phyloP scores from a whole-genome alignment of 2,113 vertebrate genomes.

The Ceyx cyanopectus region DNA sequence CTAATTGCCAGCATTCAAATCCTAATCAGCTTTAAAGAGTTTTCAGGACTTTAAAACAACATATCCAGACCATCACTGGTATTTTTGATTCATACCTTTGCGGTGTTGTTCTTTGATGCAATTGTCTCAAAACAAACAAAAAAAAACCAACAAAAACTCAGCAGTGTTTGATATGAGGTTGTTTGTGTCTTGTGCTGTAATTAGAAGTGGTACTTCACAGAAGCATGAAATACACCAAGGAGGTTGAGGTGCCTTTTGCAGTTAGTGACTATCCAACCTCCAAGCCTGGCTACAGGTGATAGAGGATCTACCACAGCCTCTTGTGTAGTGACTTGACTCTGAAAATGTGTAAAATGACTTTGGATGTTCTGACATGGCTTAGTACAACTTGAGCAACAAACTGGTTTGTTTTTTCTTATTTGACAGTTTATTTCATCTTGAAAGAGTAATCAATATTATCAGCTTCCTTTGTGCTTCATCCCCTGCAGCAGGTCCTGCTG shows the following conservation, averaged over 20 bases:
- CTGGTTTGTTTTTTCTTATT: not conserved
- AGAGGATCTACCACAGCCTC: not conserved
- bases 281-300: not conserved
- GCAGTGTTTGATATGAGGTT: not conserved
- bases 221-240: rapidly evolving
- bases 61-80: not conserved
- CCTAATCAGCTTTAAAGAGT: not conserved
- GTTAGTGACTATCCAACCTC: rapidly evolving
- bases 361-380: not conserved
- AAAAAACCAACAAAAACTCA: too few species aligned
- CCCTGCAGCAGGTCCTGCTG: not conserved
- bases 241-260: not conserved
- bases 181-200: not conserved
- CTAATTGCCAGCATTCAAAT: not conserved
- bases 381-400: not conserved
- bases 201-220: not conserved
- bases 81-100: not conserved
- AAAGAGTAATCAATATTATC: not conserved
- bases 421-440: not conserved
- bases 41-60: not conserved
- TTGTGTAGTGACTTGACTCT: not conserved
- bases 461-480: not conserved
- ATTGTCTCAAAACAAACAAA: not conserved
- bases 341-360: not conserved
- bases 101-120: not conserved